phyloP scores from a whole-genome alignment of 2,113 vertebrate genomes.

The Callospermophilus lateralis region DNA sequence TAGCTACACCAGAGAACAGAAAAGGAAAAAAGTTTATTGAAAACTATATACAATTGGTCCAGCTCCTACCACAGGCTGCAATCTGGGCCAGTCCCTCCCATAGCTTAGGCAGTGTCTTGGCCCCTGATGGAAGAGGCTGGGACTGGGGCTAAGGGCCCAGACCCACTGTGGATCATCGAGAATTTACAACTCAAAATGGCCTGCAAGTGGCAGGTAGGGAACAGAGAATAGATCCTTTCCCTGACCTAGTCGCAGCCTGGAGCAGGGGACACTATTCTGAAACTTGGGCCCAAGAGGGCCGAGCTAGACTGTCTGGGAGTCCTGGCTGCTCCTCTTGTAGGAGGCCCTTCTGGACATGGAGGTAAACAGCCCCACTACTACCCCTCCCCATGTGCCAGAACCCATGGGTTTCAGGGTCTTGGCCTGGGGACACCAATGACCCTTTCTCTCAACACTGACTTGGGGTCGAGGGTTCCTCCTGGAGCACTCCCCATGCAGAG shows the following conservation, averaged over 20 bases:
- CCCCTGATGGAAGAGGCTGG: background rate
- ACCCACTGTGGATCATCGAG: background rate
- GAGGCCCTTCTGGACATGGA: conserved; percentile 34
- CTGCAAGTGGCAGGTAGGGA: background rate
- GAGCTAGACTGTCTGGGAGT: background rate
- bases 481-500: conserved; percentile 7
- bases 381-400: background rate
- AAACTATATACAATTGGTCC: conserved; percentile 79
- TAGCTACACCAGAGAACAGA: conserved; percentile 60
- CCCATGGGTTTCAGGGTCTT: background rate
- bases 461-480: background rate
- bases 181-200: conserved; percentile 30
- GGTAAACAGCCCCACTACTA: background rate
- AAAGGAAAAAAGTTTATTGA: conserved; percentile 79
- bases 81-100: background rate
- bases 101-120: conserved; percentile 6
- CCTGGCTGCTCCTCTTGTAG: background rate
- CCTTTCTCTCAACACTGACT: conserved; percentile 46
- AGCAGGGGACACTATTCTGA: conserved; percentile 42
- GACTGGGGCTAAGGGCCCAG: background rate
- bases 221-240: conserved; percentile 32
- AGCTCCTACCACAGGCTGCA: conserved; percentile 29
- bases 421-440: background rate
- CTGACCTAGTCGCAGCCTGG: conserved; percentile 26
- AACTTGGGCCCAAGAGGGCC: conserved; percentile 41